Base-by-base conservation (phyloP, 2,888 invertebrate genomes). In the Salpingus planirostris region DNA sequence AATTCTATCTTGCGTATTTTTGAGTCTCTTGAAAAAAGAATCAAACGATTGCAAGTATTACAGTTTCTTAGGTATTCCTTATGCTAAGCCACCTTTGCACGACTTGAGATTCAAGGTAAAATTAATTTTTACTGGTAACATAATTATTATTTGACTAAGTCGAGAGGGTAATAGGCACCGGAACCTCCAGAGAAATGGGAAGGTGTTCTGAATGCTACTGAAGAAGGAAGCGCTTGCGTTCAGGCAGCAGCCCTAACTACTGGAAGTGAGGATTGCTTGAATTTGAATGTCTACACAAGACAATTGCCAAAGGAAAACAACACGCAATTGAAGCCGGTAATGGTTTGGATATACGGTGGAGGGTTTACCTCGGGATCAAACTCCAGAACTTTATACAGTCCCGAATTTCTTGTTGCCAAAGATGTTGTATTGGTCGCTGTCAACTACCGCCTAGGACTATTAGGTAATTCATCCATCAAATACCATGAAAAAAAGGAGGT, bases 311-410 rank as follows among this genome's bases (percentile, higher is more conserved):
- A 5, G 4, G 10, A 8, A n/a, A 18, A 5, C 5, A 8, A 6
- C 5, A 18, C 5, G 5, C 5, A 18, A 18, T 8, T 38, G 7
- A 51, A 49, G 31, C 56, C 60, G 12, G 61, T 62, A 1, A 59
- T 62, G 60, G 39, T 71, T 2, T 70, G 65, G 60, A 66, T 71
- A 28, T 67, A 66, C 46, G 71, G 70, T 1, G 71, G 70, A 2
- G 68, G 65, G 6, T 70, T 66, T 38, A 62, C 62, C 32, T 51
- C 56, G 12, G 69, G 69, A 11, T 11, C 36, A 35, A 15, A 55
- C 15, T 48, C 38, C 24, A 38, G 39, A 2, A 49, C 53, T 32
- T 32, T 50, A 11, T 54, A 49, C 35, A 53, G 57, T 3, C 57
- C 59, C 10, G 47, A 56, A 21, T 54, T 48, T 37, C 40, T 59